Evolutionary conservation across 2,113 vertebrate species (phyloP).

Genomic region (Parotia lawesii): DNA sequence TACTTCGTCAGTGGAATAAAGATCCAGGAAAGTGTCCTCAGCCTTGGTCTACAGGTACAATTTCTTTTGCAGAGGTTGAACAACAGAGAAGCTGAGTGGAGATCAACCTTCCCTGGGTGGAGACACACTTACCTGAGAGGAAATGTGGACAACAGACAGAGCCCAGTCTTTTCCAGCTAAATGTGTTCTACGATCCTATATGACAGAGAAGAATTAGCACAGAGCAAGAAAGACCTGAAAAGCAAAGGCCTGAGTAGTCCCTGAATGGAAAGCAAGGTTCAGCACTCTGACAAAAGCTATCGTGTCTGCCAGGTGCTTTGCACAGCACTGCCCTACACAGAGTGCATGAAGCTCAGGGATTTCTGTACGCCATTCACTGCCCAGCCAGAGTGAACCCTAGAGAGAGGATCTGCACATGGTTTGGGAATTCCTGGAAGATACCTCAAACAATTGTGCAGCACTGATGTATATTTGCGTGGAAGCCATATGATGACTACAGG

Average conservation of each 20-base stretch:
- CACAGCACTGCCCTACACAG: no score
- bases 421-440: neutral
- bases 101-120: neutral
- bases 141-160: neutral
- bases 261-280: neutral
- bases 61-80: neutral
- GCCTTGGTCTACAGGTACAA: neutral
- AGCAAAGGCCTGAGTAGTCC: neutral
- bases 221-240: neutral
- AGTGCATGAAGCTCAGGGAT: neutral
- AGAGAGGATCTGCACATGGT: neutral
- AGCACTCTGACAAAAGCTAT: neutral
- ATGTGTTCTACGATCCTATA: neutral
- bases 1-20: neutral
- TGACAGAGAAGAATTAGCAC: neutral
- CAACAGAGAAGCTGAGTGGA: neutral
- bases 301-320: neutral
- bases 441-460: neutral
- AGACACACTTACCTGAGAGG: neutral
- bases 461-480: neutral
- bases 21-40: neutral
- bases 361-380: neutral
- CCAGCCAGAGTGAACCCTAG: neutral
- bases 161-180: neutral
- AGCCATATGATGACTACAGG: neutral